Percentiles rank a stretch among this genome's conserved stretches.
phyloP scores from a whole-genome alignment of 2,113 vertebrate genomes.

The Lethenteron reissneri region DNA sequence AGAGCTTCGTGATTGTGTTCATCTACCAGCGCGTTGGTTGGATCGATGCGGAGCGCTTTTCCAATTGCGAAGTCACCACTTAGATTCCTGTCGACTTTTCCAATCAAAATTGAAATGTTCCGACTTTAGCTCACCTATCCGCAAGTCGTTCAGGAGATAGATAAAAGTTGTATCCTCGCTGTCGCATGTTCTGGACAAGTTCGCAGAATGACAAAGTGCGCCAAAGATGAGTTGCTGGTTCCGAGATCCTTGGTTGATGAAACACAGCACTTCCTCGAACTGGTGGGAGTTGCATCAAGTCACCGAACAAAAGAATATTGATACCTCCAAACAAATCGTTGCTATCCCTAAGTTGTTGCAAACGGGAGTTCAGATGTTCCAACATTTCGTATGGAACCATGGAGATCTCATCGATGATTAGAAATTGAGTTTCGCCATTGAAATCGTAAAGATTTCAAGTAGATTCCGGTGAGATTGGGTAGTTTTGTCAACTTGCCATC shows the following conservation, averaged over 20 bases:
- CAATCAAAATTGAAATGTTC: not conserved
- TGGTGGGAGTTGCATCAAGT: conserved; percentile 2
- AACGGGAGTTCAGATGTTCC: not conserved
- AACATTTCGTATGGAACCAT: not conserved
- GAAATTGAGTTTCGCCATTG: not conserved
- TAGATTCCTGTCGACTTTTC: not conserved
- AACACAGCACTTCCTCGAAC: not conserved
- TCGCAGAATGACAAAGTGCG: not conserved
- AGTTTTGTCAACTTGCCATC: not conserved
- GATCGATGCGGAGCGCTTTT: not conserved
- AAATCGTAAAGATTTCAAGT: not conserved
- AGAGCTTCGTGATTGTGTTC: not conserved
- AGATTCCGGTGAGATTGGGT: not conserved
- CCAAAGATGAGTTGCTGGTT: conserved; percentile 2
- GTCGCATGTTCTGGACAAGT: not conserved
- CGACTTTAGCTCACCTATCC: not conserved
- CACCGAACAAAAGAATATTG: not conserved
- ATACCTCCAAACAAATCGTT: not conserved
- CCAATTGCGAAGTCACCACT: not conserved
- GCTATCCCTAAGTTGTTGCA: not conserved
- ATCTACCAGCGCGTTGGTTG: not conserved
- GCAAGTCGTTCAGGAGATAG: not conserved
- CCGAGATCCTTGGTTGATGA: not conserved
- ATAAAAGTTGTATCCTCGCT: not conserved
- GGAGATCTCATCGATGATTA: not conserved